Base-by-base conservation (phyloP, 2,113 vertebrate species). In the Gavialis gangeticus region DNA sequence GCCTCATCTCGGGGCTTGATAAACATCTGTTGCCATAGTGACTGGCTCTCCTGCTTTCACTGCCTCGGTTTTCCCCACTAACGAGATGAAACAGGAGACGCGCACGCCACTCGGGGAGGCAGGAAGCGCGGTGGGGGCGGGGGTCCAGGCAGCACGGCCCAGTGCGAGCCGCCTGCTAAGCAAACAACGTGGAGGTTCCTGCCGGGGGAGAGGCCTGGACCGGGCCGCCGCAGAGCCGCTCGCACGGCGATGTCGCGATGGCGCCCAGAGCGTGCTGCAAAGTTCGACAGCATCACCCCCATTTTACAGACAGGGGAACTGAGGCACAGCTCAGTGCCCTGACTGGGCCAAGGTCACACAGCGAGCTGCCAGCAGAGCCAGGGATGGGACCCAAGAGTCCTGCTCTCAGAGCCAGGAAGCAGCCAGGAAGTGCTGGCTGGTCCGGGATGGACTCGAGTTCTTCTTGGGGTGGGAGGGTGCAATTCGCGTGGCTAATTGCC, bases 21-120 rank as follows among this genome's bases (percentile, higher is more conserved):
- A 96, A 97, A 97, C 96, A 95, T 95, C 96, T 87, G 97, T 98
- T 97, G 95, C 98, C 97, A 98, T 98, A 97, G 98, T 94, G 96
- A 98, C 94, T 90, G 21, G 58, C 89, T 64, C 71, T 0, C 21
- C 85, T 91, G 91, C 88, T 90, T 86, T 94, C 94, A 84, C 94
- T 46, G 75, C 92, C 85, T 94, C 37, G 83, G 85, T 77, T 89
- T 92, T 95, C 89, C 96, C 96, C 95, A 76, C 84, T 64, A 79
- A 84, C 15, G 59, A 96, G 96, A 96, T 97, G 97, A 97, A 97
- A 97, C 95, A 90, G 78, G 97, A 96, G 94, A 95, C 79, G 18
- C 75, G n/a, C 46, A 24, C 96, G 95, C 83, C 21, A 3, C 88
- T 85, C 83, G 4, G 91, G 28, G 92, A 94, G 94, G 95, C 96